Percentiles rank a stretch among this genome's conserved stretches.
These are phyloP conservation scores for Muschampia plurimacula DNA, from an alignment of 2,888 invertebrate species.

Conservation along the genomic window DNA sequence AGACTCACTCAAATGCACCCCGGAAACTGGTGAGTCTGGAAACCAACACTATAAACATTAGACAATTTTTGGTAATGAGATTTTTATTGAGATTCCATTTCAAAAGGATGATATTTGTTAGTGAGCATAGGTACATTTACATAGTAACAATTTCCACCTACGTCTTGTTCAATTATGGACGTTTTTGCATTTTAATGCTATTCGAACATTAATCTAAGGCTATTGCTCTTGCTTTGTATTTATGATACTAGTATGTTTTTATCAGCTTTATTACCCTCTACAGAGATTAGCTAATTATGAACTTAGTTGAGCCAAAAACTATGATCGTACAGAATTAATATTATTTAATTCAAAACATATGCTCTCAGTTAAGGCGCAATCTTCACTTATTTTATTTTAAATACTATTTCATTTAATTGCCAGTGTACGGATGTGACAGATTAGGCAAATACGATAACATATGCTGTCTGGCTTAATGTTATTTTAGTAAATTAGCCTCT, in stretches of 20 bases:
- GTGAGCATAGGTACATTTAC: too few relatives aligned
- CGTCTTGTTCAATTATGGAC: too few relatives aligned
- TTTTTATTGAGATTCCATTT: too few relatives aligned
- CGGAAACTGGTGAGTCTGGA: slow-evolving; percentile 41
- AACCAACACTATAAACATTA: neutral
- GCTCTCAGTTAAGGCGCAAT: neutral
- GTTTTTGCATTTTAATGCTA: too few relatives aligned
- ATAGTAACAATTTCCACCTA: too few relatives aligned
- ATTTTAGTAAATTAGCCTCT: slow-evolving; percentile 34
- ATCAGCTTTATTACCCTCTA: neutral
- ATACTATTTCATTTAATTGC: slow-evolving; percentile 28
- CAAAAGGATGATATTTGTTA: too few relatives aligned
- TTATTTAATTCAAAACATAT: slow-evolving; percentile 16
- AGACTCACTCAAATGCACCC: slow-evolving; percentile 49
- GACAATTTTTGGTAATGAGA: neutral
- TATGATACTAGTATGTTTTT: too few relatives aligned
- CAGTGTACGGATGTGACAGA: slow-evolving; percentile 22
- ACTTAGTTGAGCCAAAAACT: too few relatives aligned
- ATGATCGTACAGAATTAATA: too few relatives aligned
- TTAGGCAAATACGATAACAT: slow-evolving; percentile 32
- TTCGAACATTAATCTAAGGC: too few relatives aligned
- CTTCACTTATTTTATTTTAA: neutral
- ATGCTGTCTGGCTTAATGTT: slow-evolving; percentile 32
- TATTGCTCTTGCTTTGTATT: too few relatives aligned
- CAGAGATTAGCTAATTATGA: neutral